phyloP scores from a whole-genome alignment of 1,140 invertebrate genomes.

The Gonatopus flavifemur region DNA sequence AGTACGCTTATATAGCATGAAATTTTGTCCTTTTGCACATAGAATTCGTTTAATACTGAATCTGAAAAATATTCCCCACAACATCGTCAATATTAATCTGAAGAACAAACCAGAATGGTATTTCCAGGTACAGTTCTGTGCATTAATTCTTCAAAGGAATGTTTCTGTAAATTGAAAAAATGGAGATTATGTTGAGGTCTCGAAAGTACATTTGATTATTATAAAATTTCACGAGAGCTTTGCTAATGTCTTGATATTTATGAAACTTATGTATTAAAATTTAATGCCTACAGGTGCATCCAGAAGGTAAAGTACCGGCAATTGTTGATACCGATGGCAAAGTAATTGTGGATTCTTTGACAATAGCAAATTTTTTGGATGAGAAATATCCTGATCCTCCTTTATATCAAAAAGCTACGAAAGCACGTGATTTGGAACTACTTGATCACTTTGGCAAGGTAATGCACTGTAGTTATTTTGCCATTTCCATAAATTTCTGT shows the following conservation, averaged over 20 bases:
- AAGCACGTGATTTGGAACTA: constrained; percentile 57
- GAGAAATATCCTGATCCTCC: constrained; percentile 57
- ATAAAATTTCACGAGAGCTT: neutral
- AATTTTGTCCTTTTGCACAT: constrained; percentile 65
- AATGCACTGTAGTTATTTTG: neutral
- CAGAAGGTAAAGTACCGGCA: constrained; percentile 63
- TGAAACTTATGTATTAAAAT: neutral
- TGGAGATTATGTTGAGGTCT: neutral
- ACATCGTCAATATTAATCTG: constrained; percentile 64
- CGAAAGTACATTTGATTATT: neutral
- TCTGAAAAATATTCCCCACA: constrained; percentile 59
- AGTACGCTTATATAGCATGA: constrained; percentile 64
- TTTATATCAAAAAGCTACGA: constrained; percentile 54
- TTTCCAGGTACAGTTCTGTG: constrained; percentile 50
- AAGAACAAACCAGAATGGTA: constrained; percentile 66
- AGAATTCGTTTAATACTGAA: constrained; percentile 59
- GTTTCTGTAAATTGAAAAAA: constrained; percentile 38
- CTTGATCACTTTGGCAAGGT: constrained; percentile 52
- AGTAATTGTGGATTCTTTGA: constrained; percentile 56
- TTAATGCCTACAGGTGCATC: constrained; percentile 53
- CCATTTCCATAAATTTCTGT: neutral
- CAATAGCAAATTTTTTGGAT: constrained; percentile 61
- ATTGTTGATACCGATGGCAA: constrained; percentile 56
- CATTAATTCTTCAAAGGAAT: no score
- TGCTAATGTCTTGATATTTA: neutral